Base-by-base conservation (phyloP, 1,140 invertebrate genomes). In the Schmidtea mediterranea region DNA sequence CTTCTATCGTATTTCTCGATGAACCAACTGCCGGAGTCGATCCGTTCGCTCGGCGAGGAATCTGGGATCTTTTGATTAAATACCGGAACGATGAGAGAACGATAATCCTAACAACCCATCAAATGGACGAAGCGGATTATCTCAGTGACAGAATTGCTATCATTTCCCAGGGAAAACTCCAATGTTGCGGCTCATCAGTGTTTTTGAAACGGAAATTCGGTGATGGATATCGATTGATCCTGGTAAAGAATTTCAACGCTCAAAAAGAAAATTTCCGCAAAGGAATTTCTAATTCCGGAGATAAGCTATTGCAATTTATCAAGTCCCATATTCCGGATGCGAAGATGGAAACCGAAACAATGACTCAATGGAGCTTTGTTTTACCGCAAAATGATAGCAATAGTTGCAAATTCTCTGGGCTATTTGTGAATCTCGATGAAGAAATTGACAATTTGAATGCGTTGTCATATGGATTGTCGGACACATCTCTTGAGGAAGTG, bases 41-140 rank as follows among this genome's bases (percentile, higher is more conserved):
- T 70, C 83, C 87, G 3, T 76, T 81, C 55, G 82, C 84, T 0
- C 70, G 86, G 49, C 67, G 84, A 48, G 74, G 76, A 43, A 75
- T 84, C 6, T 94, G 87, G 87, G 78, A 90, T 58, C 51, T 55
- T 19, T 55, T 65, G 40, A 57, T 62, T 48, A 45, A 45, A 21
- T 15, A 15, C 8, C 58, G 66, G 55, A 62, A 57, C 51, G 57
- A 73, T 69, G 70, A 63, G 23, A 63, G 75, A 2, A 76, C 76
- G 1, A 74, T 77, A 36, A 71, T 78, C 38, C 60, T 77, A 37
- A 75, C 74, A 0, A 78, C 76, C 1, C 76, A 77, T 58, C 70
- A 73, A 53, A 73, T 74, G 72, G 72, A 74, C 53, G 72, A 73
- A 61, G 72, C 72, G 3, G 72, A 77, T 53, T 59, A 76, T 2